A percentile compares a stretch with the other conserved stretches of the same genome.
Evolutionary conservation across 2,888 invertebrate species (phyloP).

Genomic region (Clistopyga incitator): DNA sequence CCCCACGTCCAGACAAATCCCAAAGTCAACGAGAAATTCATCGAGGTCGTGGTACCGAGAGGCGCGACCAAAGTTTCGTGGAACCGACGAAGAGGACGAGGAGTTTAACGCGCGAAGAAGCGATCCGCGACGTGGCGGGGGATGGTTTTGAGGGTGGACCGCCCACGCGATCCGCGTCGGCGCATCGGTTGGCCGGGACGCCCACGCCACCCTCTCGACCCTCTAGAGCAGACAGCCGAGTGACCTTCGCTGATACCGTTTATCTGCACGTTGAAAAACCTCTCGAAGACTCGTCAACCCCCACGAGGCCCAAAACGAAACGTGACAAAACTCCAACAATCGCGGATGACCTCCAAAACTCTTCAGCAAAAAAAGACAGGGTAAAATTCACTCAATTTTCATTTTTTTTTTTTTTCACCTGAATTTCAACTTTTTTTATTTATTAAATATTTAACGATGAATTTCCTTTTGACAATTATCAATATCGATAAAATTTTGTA

Average conservation of each 20-base stretch:
- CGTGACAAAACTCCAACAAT: slow-evolving; percentile 58
- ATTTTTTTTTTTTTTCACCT: not conserved
- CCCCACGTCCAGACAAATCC: slow-evolving; percentile 79
- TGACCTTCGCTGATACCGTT: slow-evolving; percentile 79
- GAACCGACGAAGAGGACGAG: slow-evolving; percentile 80
- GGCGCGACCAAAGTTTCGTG: slow-evolving; percentile 77
- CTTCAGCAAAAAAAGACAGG: slow-evolving; percentile 51
- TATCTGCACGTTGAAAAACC: slow-evolving; percentile 71
- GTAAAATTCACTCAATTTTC: slow-evolving; percentile 32
- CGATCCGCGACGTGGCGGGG: slow-evolving; percentile 68
- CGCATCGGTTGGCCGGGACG: slow-evolving; percentile 73
- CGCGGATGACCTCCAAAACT: slow-evolving; percentile 34
- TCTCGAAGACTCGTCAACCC: slow-evolving; percentile 69
- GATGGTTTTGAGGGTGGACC: slow-evolving; percentile 68
- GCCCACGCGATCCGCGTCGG: slow-evolving; percentile 77
- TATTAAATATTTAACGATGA: too few species aligned
- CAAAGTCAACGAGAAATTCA: slow-evolving; percentile 81
- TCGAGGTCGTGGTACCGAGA: slow-evolving; percentile 78
- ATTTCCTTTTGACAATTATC: too few species aligned
- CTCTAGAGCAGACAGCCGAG: slow-evolving; percentile 80
- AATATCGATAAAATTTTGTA: not conserved
- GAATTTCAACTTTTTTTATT: too few species aligned
- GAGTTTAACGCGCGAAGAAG: slow-evolving; percentile 81
- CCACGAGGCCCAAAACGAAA: slow-evolving; percentile 73
- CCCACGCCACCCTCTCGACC: slow-evolving; percentile 71